Conservation (phyloP, 2,797 vertebrate genomes). For the Steatocranus sp. region DNA sequence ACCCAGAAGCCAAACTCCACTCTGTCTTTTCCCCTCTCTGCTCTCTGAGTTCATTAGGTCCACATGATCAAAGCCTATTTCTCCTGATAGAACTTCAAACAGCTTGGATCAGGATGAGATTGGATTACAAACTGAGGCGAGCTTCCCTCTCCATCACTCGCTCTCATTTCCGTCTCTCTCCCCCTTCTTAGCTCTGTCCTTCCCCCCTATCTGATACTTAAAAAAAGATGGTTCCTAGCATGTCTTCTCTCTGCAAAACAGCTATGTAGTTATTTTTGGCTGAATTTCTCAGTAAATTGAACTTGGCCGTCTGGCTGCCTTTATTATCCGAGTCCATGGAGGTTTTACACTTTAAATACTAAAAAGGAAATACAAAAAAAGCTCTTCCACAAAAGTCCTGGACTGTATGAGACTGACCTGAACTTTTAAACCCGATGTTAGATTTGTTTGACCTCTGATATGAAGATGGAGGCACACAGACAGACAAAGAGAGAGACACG, state of each 20-base stretch:
- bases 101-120: constrained; percentile 66
- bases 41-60: constrained; percentile 71
- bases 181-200: neutral
- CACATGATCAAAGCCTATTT: constrained; percentile 77
- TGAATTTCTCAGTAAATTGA: constrained; percentile 34
- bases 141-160: constrained; percentile 11
- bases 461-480: neutral
- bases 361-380: neutral
- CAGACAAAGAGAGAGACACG: constrained; percentile 13
- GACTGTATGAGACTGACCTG: neutral
- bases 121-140: constrained; percentile 68
- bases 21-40: constrained; percentile 12
- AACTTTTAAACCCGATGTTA: constrained; percentile 26
- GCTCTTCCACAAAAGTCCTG: neutral
- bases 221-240: constrained; percentile 53
- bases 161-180: neutral
- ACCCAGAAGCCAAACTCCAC: constrained; percentile 14
- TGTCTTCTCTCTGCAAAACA: constrained; percentile 16
- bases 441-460: constrained; percentile 33
- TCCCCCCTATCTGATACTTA: constrained; percentile 28
- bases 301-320: constrained; percentile 30
- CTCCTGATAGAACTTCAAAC: constrained; percentile 80
- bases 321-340: constrained; percentile 26
- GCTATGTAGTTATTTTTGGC: constrained; percentile 58
- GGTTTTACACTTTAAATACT: constrained; percentile 23